Evolutionary conservation across 2,888 invertebrate genomes (phyloP), one percentile per base, ranked within the genome.

Genomic region (Oligia fasciuncula): DNA sequence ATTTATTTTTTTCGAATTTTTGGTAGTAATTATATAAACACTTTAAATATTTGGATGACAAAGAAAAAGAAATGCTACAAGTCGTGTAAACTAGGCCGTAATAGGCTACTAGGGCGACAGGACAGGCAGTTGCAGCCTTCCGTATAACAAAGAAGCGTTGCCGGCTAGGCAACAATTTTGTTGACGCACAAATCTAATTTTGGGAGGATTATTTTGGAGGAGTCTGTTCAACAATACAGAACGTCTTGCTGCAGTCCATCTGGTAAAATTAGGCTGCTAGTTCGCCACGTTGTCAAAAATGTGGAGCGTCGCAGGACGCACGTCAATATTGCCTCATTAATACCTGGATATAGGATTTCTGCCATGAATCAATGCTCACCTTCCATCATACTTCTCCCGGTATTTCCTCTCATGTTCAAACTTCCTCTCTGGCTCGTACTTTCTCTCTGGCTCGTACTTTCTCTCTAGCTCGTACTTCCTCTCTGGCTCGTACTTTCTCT

Each of bases 311-410:
- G 23, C 43, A n/a, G 14, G 43, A 43, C 4, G 4, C 14, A 8
- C 23, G 14, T 66, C 14, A 67, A 43, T 43, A 17, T 43, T 66
- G 13, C 6, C 40, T 40, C 23, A 40, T 14, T 23, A 40, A 66
- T 67, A 43, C 9, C n/a, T 43, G 4, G n/a, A n/a, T n/a, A n/a
- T 17, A 43, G 40, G 8, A 43, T 66, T 43, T 43, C 14, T 23
- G 40, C 14, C 8, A n/a, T n/a, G 4, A 43, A 23, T 43, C 6
- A 66, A 43, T 40, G 43, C 67, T 46, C 77, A 95, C 94, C 95
- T 93, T 81, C 92, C 91, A 78, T 94, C 92, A 72, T 92, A 92
- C 43, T 93, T 92, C 51, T 94, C 93, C 66, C 92, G 92, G 57
- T 83, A 81, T 23, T 93, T 94, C 46, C 93, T 92, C 76, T 94